A percentile compares a stretch with the other conserved stretches of the same genome.
Evolutionary conservation across 2,888 invertebrate genomes (phyloP).

Genomic region (Mellilla xanthometata): DNA sequence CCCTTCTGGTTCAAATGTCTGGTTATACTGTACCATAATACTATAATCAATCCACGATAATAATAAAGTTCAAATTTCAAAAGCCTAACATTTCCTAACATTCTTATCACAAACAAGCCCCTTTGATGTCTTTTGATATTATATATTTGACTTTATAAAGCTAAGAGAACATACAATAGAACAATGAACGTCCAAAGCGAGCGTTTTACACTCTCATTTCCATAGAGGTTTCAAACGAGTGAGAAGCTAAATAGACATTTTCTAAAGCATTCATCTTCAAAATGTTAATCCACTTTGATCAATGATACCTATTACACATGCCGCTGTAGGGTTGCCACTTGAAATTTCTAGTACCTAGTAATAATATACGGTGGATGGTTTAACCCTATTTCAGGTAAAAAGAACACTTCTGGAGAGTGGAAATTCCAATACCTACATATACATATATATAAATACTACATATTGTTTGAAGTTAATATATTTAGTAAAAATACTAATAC

Average conservation of each 20-base stretch:
- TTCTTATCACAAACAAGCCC: neutral
- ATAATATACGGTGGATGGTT: too few species aligned
- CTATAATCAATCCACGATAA: too few species aligned
- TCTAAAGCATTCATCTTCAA: constrained; percentile 15
- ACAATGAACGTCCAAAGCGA: constrained; percentile 1
- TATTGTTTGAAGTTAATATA: too few species aligned
- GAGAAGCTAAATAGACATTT: constrained; percentile 8
- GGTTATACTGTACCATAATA: too few species aligned
- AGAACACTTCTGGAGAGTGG: too few species aligned
- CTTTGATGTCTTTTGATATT: neutral
- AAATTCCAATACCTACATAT: too few species aligned
- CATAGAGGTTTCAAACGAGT: constrained; percentile 6
- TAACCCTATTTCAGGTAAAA: too few species aligned
- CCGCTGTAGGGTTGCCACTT: constrained; percentile 12
- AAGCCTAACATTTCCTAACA: neutral
- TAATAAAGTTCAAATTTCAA: too few species aligned
- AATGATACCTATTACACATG: constrained; percentile 10
- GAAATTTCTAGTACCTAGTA: neutral
- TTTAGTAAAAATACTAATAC: too few species aligned
- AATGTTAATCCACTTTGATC: constrained; percentile 17
- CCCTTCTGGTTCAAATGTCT: too few species aligned
- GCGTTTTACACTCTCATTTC: constrained; percentile 9
- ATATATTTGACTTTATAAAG: neutral
- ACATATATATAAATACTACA: too few species aligned
- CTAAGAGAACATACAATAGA: neutral